These are phyloP conservation scores for Yponomeuta malinellus DNA, from an alignment of 2,888 invertebrate genomes.

Conservation along the genomic window DNA sequence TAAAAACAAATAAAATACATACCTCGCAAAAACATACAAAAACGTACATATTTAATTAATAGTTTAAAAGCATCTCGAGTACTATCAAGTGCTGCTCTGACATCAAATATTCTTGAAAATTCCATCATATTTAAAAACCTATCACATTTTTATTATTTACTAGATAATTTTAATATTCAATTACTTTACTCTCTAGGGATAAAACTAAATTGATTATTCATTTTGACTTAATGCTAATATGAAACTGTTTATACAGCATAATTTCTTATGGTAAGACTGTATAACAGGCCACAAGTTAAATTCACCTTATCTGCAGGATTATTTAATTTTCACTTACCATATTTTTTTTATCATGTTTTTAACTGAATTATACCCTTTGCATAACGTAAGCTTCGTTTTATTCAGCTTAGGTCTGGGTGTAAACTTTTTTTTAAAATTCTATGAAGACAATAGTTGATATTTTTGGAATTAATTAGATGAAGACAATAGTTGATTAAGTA, in stretches of 20 bases:
- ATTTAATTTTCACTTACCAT: no score
- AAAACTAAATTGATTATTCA: conserved; percentile 16
- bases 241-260: not conserved
- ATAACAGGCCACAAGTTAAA: not conserved
- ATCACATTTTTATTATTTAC: conserved; percentile 34
- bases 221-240: conserved; percentile 2
- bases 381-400: no score
- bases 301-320: no score
- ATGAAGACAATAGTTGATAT: no score
- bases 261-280: not conserved
- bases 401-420: no score
- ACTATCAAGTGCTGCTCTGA: not conserved
- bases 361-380: no score
- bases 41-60: not conserved
- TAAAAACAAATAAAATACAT: no score
- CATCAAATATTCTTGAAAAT: conserved; percentile 23
- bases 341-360: no score
- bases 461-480: no score
- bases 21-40: no score
- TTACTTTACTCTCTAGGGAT: conserved; percentile 10
- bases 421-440: no score
- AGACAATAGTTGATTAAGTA: no score
- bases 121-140: conserved; percentile 7
- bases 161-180: conserved; percentile 15
- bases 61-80: not conserved